These are phyloP conservation scores for Pseudolycoriella hygida DNA, from an alignment of 2,888 invertebrate genomes.

Conservation along the genomic window DNA sequence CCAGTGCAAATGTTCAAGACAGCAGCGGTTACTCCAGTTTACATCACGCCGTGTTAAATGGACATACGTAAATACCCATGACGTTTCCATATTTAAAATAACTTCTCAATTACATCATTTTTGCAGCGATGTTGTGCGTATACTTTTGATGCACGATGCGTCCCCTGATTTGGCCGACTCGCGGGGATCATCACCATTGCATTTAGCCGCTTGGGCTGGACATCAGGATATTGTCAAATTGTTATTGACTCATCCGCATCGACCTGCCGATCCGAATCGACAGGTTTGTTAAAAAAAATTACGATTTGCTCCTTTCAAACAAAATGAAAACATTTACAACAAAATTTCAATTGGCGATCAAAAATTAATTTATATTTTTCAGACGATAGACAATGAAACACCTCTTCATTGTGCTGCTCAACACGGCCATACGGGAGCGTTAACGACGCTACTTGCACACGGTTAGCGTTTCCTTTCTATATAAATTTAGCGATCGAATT, in stretches of 20 bases:
- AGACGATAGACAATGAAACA: conserved; percentile 47
- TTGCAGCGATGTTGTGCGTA: conserved; percentile 63
- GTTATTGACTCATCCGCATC: conserved; percentile 64
- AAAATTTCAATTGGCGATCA: conserved; percentile 12
- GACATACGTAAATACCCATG: conserved; percentile 54
- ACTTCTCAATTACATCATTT: not conserved
- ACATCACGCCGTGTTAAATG: conserved; percentile 86
- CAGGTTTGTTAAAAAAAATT: conserved; percentile 35
- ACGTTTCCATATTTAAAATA: not conserved
- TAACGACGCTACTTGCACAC: conserved; percentile 62
- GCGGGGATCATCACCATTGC: conserved; percentile 82
- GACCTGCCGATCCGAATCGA: conserved; percentile 69
- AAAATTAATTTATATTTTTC: conserved; percentile 14
- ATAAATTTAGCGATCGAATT: too few species aligned
- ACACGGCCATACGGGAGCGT: conserved; percentile 76
- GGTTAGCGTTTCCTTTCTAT: conserved; percentile 21
- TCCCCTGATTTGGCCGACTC: conserved; percentile 77
- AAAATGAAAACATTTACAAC: not conserved
- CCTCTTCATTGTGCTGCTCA: conserved; percentile 86
- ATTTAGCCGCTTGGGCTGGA: conserved; percentile 89
- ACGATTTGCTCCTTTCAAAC: conserved; percentile 6
- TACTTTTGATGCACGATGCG: conserved; percentile 62
- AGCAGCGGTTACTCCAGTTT: conserved; percentile 84
- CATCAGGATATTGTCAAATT: conserved; percentile 74
- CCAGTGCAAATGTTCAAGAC: conserved; percentile 86